Evolutionary conservation across 2,888 invertebrate species (phyloP).

Genomic region (Parnassius glacialis): DNA sequence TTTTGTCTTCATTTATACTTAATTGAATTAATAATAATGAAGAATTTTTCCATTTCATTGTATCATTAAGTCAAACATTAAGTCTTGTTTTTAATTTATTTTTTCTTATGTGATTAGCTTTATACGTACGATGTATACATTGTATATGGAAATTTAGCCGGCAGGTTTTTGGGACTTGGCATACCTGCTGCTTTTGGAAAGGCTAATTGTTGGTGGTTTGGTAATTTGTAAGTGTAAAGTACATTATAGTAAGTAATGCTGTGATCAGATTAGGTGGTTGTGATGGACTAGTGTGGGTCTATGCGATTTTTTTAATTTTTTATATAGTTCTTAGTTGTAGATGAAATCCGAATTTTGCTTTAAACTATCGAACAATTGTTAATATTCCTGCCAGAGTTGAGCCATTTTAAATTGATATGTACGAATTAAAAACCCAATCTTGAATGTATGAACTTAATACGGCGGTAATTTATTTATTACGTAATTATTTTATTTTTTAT

Average conservation of each 20-base stretch:
- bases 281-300: slow-evolving; percentile 62
- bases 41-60: slow-evolving; percentile 33
- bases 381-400: slow-evolving; percentile 44
- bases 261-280: slow-evolving; percentile 77
- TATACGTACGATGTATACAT: not conserved
- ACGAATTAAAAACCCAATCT: not conserved
- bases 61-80: slow-evolving; percentile 3
- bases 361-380: slow-evolving; percentile 50
- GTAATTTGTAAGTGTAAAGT: slow-evolving; percentile 42
- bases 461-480: not conserved
- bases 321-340: slow-evolving; percentile 49
- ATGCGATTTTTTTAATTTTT: slow-evolving; percentile 59
- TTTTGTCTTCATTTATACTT: too few relatives aligned
- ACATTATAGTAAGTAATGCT: slow-evolving; percentile 64
- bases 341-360: slow-evolving; percentile 59
- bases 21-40: too few relatives aligned
- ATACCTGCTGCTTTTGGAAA: slow-evolving; percentile 1
- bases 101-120: slow-evolving; percentile 1
- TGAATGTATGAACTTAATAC: not conserved
- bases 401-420: slow-evolving; percentile 4
- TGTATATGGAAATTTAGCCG: not conserved
- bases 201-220: slow-evolving; percentile 15
- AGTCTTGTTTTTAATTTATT: slow-evolving; percentile 18
- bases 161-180: slow-evolving; percentile 2
- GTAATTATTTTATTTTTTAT: too few relatives aligned